phyloP scores from a whole-genome alignment of 2,888 invertebrate genomes.

The Lottia gigantea region DNA sequence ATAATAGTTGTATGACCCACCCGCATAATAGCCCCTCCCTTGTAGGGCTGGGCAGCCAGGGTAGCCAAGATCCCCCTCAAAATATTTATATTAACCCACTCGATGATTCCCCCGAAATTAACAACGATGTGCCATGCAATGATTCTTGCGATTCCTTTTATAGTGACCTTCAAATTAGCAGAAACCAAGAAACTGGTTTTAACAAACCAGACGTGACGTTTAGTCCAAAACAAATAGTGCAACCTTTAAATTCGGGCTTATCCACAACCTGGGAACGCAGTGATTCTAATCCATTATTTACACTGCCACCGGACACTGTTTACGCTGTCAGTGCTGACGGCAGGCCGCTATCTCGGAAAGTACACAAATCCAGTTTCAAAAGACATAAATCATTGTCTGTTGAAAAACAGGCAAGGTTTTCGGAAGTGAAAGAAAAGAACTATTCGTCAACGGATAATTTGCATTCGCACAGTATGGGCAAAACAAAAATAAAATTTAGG shows the following conservation, averaged over 20 bases:
- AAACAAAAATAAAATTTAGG: conserved; percentile 60
- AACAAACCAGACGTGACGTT: conserved; percentile 26
- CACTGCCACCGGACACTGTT: conserved; percentile 16
- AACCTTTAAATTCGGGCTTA: conserved; percentile 54
- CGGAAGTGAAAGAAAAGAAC: conserved; percentile 56
- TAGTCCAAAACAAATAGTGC: conserved; percentile 46
- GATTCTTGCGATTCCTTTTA: conserved; percentile 26
- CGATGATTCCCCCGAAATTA: conserved; percentile 41
- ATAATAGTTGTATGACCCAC: conserved; percentile 96
- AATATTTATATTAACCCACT: conserved; percentile 67
- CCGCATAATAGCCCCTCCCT: conserved; percentile 71
- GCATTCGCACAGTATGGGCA: conserved; percentile 55
- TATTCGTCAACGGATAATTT: conserved; percentile 64
- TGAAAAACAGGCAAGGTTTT: conserved; percentile 56
- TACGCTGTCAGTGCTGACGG: conserved; percentile 13
- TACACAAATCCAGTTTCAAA: conserved; percentile 46
- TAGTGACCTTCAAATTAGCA: conserved; percentile 28
- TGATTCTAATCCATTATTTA: conserved; percentile 30
- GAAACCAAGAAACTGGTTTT: conserved; percentile 31
- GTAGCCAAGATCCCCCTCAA: conserved; percentile 33
- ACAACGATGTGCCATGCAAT: conserved; percentile 26
- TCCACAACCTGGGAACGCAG: conserved; percentile 58
- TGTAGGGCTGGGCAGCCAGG: conserved; percentile 19
- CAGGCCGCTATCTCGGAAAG: conserved; percentile 18
- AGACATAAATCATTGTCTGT: conserved; percentile 57